These are phyloP conservation scores for Benthosema pterotum DNA, from an alignment of 2,797 vertebrate genomes.

Conservation along the genomic window DNA sequence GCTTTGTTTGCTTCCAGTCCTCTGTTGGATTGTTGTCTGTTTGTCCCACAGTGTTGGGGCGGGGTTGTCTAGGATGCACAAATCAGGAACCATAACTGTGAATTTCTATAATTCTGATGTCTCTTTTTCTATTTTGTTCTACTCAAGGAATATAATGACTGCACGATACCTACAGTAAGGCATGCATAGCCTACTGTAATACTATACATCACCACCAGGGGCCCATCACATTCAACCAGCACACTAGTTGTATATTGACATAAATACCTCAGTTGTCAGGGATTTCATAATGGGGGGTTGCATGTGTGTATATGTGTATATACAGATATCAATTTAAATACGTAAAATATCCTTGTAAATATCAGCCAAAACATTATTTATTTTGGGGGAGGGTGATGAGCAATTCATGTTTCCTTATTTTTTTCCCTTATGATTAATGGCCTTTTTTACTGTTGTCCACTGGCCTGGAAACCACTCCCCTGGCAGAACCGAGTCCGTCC, in stretches of 20 bases:
- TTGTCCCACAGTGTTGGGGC: slow-evolving; percentile 10
- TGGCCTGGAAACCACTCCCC: slow-evolving; percentile 34
- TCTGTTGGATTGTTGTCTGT: slow-evolving; percentile 21
- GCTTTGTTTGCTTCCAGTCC: slow-evolving; percentile 26
- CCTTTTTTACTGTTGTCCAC: slow-evolving; percentile 14
- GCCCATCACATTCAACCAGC: slow-evolving; percentile 34
- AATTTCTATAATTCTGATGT: slow-evolving; percentile 54
- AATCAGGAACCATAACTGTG: slow-evolving; percentile 64
- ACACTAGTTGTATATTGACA: slow-evolving; percentile 29
- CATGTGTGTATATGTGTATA: slow-evolving; percentile 56
- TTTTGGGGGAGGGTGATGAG: slow-evolving; percentile 20
- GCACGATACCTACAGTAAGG: slow-evolving; percentile 17
- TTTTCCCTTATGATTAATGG: too few relatives aligned
- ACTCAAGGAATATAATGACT: slow-evolving; percentile 44
- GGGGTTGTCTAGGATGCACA: slow-evolving; percentile 19
- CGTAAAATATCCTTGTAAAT: slow-evolving; percentile 22
- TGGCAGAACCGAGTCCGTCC: too few relatives aligned
- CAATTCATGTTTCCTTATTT: slow-evolving; percentile 14
- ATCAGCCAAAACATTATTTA: slow-evolving; percentile 42
- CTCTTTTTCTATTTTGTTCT: slow-evolving; percentile 56
- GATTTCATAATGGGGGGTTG: slow-evolving; percentile 53
- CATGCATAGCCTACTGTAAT: slow-evolving; percentile 35
- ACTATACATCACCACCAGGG: slow-evolving; percentile 28
- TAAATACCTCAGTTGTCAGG: slow-evolving; percentile 47
- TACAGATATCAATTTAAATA: slow-evolving; percentile 46